Base-by-base conservation (phyloP, 2,888 invertebrate species). In the Steromphala cineraria region DNA sequence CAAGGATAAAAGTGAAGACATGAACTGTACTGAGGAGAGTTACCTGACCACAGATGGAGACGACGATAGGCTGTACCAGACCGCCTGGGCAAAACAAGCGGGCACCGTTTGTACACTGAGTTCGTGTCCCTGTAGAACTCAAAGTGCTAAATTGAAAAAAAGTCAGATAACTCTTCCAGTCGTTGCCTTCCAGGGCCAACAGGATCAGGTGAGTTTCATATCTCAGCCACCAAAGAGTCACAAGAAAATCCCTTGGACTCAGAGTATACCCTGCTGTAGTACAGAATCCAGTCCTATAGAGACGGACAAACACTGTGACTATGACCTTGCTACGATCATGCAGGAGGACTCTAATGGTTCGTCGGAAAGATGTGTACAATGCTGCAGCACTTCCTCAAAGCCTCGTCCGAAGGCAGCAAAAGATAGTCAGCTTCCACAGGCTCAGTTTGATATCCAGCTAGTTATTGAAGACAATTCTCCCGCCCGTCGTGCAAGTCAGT, bases 211-310 rank as follows among this genome's bases (percentile, higher is more conserved):
- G 4, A 62, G 62, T 53, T 80, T 82, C 55, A 78, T 80, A 53
- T 55, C 79, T 13, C 67, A 46, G 19, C 75, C 40, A 24, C 13
- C 62, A 8, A 62, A 62, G 28, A 62, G 62, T 24, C 62, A 62
- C 28, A 62, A 62, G 28, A 62, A 62, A n/a, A 62, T 17, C 15
- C 62, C 19, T 19, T 40, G 71, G 79, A 71, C 28, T 15, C 75
- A 55, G 31, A 74, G 46, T 67, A 53, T 81, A 8, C 81, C 78
- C 0, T 81, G 81, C 55, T 81, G 81, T 40, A 81, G 81, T 24
- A 78, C 81, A 7, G 74, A 75, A 46, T 81, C 81, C 28, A 81
- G 81, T 52, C 81, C 81, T 55, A 52, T 75, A 2, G 81, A 79
- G 13, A 74, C 75, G 8, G 71, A 75, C 55, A 55, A 67, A 24